These are phyloP conservation scores for Meriones psammophilus DNA, from an alignment of 2,797 vertebrate species.

Conservation along the genomic window DNA sequence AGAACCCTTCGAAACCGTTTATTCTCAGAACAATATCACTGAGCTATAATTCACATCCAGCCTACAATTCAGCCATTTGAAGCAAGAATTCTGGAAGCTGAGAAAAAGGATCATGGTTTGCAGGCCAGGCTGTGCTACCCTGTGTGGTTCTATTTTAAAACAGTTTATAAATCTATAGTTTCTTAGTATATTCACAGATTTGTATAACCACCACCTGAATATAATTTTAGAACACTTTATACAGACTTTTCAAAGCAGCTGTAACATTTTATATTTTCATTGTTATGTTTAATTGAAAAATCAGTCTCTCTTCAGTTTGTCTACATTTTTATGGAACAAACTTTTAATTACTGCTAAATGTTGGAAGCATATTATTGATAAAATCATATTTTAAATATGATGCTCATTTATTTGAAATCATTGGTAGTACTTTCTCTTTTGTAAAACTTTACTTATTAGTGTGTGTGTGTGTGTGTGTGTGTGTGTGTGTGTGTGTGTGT, in stretches of 20 bases:
- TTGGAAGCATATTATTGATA: not conserved
- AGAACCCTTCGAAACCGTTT: not conserved
- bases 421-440: not conserved
- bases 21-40: not conserved
- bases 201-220: not conserved
- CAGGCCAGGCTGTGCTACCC: not conserved
- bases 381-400: not conserved
- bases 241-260: not conserved
- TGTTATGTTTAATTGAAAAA: not conserved
- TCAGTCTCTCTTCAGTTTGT: not conserved
- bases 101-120: not conserved
- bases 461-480: not conserved
- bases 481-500: not conserved
- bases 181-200: not conserved
- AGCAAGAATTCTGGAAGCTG: not conserved
- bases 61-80: not conserved
- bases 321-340: not conserved
- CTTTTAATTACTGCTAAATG: not conserved
- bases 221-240: constrained; percentile 12
- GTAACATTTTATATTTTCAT: not conserved
- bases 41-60: not conserved
- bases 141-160: not conserved
- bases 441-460: not conserved
- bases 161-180: not conserved
- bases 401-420: not conserved